Percentiles rank a stretch among this genome's conserved stretches.
phyloP scores from a whole-genome alignment of 2,113 vertebrate species.

The Rutilus rutilus region DNA sequence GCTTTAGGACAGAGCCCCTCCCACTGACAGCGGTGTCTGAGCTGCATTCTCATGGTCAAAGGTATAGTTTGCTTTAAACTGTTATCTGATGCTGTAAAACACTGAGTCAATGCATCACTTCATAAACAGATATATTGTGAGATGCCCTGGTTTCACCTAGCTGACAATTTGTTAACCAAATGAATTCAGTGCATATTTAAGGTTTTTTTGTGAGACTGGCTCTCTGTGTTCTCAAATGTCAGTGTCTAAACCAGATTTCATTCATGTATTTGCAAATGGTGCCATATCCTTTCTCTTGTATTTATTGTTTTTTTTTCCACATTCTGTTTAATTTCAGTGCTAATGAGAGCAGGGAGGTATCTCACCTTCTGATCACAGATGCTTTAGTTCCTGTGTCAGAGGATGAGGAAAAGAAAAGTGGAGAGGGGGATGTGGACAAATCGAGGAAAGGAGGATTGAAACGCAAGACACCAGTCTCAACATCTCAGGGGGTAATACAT shows the following conservation, averaged over 20 bases:
- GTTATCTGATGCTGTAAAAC: neutral
- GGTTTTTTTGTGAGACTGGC: no score
- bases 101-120: neutral
- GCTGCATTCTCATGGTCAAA: slow-evolving; percentile 43
- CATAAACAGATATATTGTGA: neutral
- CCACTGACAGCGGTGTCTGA: slow-evolving; percentile 43
- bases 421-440: neutral
- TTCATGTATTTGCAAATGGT: neutral
- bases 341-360: slow-evolving; percentile 27
- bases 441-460: neutral
- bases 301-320: neutral
- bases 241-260: neutral
- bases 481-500: neutral
- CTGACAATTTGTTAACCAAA: neutral
- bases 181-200: neutral
- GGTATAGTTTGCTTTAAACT: slow-evolving; percentile 48
- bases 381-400: slow-evolving; percentile 28
- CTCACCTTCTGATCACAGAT: slow-evolving; percentile 30
- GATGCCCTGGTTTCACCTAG: neutral
- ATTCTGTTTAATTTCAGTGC: neutral
- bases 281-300: neutral
- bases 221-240: no score
- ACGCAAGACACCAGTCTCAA: neutral
- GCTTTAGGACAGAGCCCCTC: slow-evolving; percentile 27
- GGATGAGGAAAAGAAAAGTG: slow-evolving; percentile 5